phyloP scores from a whole-genome alignment of 2,888 invertebrate species.

The Melieria picta region DNA sequence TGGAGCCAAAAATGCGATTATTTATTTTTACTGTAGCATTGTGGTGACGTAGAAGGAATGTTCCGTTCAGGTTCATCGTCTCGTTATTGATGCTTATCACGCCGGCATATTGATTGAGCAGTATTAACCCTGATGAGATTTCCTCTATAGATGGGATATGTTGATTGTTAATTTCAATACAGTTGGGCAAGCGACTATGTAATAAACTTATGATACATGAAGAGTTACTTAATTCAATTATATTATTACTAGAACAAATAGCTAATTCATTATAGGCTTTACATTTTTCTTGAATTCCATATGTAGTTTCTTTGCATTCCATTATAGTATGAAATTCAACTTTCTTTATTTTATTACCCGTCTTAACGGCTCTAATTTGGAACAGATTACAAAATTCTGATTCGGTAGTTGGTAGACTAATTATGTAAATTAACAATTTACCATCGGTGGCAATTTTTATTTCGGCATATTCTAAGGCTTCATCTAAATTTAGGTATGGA shows the following conservation, averaged over 20 bases:
- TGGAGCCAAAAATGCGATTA: background rate
- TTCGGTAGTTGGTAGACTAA: too few relatives aligned
- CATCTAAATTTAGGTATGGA: constrained; percentile 37
- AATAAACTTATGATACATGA: constrained; percentile 37
- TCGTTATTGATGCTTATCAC: background rate
- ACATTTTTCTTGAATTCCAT: background rate
- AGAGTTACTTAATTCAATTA: constrained; percentile 35
- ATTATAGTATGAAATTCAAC: constrained; percentile 25
- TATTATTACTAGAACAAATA: constrained; percentile 35
- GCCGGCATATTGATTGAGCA: constrained; percentile 35
- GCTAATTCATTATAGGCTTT: constrained; percentile 18
- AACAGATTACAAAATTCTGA: constrained; percentile 28
- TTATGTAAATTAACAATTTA: too few relatives aligned
- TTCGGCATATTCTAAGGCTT: constrained; percentile 42
- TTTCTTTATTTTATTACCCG: constrained; percentile 29
- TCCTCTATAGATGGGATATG: constrained; percentile 21
- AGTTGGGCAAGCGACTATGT: constrained; percentile 32
- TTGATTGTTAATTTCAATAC: constrained; percentile 24
- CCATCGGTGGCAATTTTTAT: constrained; percentile 39
- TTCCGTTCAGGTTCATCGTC: background rate
- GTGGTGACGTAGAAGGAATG: background rate
- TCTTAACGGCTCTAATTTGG: constrained; percentile 36
- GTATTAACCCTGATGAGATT: constrained; percentile 27
- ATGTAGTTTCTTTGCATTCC: constrained; percentile 18
- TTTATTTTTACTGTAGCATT: background rate